A percentile compares a stretch with the other conserved stretches of the same genome.
Conservation (phyloP, 2,888 invertebrate genomes). For the Zelleria hepariella region DNA sequence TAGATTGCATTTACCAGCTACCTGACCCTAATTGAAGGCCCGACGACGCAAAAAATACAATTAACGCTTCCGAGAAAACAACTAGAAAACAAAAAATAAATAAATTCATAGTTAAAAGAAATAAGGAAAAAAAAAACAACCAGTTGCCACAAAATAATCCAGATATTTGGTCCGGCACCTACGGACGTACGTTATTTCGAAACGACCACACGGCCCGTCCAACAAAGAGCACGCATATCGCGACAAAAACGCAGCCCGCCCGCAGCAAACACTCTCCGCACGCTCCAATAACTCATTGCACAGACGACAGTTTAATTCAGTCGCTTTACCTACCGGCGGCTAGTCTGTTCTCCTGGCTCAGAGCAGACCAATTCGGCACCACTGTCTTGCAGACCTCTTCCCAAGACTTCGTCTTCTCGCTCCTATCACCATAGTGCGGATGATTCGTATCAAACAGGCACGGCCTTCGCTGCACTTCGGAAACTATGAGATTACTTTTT, state of each 20-base stretch:
- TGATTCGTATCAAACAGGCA: constrained; percentile 60
- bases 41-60: neutral
- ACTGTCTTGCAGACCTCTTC: constrained; percentile 60
- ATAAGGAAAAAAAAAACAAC: neutral
- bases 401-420: constrained; percentile 61
- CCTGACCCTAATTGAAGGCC: neutral
- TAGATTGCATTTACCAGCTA: neutral
- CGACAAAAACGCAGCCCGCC: constrained; percentile 5
- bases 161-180: neutral
- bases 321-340: constrained; percentile 55
- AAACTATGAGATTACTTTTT: constrained; percentile 51
- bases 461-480: constrained; percentile 55
- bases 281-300: constrained; percentile 20
- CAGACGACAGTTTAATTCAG: constrained; percentile 18
- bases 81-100: neutral
- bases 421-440: constrained; percentile 53
- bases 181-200: constrained; percentile 4
- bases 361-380: constrained; percentile 55
- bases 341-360: constrained; percentile 51
- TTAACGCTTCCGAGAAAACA: neutral
- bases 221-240: constrained; percentile 7
- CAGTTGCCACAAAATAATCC: no score
- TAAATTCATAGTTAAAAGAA: neutral
- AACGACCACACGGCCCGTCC: neutral
- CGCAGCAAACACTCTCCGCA: constrained; percentile 13